Percentiles rank a stretch among this genome's conserved stretches.
Evolutionary conservation across 2,797 vertebrate species (phyloP).

Genomic region (Tinamus major): DNA sequence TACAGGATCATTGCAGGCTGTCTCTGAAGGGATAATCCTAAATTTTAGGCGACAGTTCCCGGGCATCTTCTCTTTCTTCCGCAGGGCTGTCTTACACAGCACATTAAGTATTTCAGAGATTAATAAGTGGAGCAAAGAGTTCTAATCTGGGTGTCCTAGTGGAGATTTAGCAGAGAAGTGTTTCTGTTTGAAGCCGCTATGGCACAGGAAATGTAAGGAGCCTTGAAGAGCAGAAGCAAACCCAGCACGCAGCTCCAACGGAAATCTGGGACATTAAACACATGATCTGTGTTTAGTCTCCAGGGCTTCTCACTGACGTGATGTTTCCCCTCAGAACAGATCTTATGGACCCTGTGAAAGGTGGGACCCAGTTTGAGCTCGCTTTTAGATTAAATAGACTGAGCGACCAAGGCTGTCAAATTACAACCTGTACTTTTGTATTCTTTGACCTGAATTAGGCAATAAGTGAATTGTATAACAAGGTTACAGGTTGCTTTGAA

Average conservation of each 20-base stretch:
- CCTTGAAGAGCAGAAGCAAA: slow-evolving; percentile 30
- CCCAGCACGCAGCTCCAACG: not conserved
- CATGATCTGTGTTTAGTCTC: slow-evolving; percentile 19
- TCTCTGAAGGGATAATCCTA: slow-evolving; percentile 58
- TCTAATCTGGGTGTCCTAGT: slow-evolving; percentile 57
- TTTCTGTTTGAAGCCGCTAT: slow-evolving; percentile 27
- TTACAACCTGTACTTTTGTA: not conserved
- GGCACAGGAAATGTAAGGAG: slow-evolving; percentile 46
- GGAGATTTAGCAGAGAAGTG: slow-evolving; percentile 19
- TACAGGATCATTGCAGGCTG: slow-evolving; percentile 22
- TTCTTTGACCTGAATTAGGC: slow-evolving; percentile 35
- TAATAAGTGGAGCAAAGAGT: slow-evolving; percentile 54
- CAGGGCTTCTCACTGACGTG: slow-evolving; percentile 44
- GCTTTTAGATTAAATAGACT: slow-evolving; percentile 43
- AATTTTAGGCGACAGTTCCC: slow-evolving; percentile 41
- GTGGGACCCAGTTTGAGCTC: slow-evolving; percentile 51
- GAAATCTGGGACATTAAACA: slow-evolving; percentile 55
- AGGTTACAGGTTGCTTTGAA: not conserved
- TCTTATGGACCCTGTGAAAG: slow-evolving; percentile 29
- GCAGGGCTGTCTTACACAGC: slow-evolving; percentile 35
- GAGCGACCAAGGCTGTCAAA: not conserved
- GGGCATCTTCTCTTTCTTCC: slow-evolving; percentile 44
- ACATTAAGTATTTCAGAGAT: slow-evolving; percentile 42
- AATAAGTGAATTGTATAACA: not conserved
- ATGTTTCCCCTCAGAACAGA: slow-evolving; percentile 11